phyloP scores from a whole-genome alignment of 2,888 invertebrate genomes.

The Meteorus colon region DNA sequence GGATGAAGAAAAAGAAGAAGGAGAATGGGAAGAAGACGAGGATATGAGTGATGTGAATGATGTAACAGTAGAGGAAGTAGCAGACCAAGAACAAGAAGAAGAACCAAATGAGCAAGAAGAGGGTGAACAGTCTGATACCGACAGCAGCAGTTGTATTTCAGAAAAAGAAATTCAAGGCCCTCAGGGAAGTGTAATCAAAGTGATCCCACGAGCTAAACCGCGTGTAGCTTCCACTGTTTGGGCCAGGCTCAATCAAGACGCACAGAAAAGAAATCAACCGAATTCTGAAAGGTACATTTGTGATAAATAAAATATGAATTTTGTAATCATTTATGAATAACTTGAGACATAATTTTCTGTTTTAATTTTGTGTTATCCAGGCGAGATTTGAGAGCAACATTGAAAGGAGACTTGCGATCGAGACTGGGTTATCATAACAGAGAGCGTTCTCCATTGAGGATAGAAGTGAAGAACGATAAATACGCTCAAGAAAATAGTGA shows the following conservation, averaged over 20 bases:
- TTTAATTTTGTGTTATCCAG: conserved; percentile 49
- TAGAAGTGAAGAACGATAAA: conserved; percentile 71
- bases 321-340: not conserved
- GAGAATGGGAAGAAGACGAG: conserved; percentile 54
- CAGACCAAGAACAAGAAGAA: conserved; percentile 46
- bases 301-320: not conserved
- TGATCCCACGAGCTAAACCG: conserved; percentile 73
- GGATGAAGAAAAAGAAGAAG: conserved; percentile 56
- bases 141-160: conserved; percentile 62
- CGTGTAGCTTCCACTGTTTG: conserved; percentile 75
- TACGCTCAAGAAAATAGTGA: conserved; percentile 60
- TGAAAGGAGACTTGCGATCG: conserved; percentile 63
- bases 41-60: conserved; percentile 55
- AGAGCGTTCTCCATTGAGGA: conserved; percentile 69
- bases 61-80: conserved; percentile 57
- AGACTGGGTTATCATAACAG: conserved; percentile 65
- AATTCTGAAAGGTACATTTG: conserved; percentile 56
- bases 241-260: conserved; percentile 75
- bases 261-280: conserved; percentile 55
- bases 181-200: conserved; percentile 75
- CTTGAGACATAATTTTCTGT: not conserved
- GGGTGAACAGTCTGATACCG: conserved; percentile 56
- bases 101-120: conserved; percentile 55
- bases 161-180: conserved; percentile 78
- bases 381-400: conserved; percentile 59